Conservation (phyloP, 2,113 vertebrate genomes). For the Chaetops frenatus region DNA sequence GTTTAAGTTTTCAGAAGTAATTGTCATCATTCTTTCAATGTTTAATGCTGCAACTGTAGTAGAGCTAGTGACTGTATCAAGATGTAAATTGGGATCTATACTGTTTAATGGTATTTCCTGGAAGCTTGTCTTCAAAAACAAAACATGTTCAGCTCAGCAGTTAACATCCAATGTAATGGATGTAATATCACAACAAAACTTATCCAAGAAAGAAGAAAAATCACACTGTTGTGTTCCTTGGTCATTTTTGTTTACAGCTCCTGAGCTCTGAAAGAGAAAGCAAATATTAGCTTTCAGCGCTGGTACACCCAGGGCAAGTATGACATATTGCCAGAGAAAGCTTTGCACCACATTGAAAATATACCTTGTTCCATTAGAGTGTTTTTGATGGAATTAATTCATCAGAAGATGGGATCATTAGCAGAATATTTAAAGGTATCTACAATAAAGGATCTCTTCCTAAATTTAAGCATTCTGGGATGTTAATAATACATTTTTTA, state of each 20-base stretch:
- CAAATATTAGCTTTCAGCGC: not conserved
- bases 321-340: not conserved
- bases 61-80: not conserved
- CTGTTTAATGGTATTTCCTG: not conserved
- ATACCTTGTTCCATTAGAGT: not conserved
- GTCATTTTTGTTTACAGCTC: not conserved
- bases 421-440: conserved; percentile 23
- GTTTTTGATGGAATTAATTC: conserved; percentile 15
- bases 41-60: not conserved
- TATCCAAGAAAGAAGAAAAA: not conserved
- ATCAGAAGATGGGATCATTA: conserved; percentile 13
- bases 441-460: conserved; percentile 41
- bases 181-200: not conserved
- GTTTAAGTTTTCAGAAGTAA: not conserved
- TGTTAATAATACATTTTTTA: conserved; percentile 48
- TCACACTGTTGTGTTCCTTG: not conserved
- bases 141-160: not conserved
- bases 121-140: not conserved
- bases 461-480: conserved; percentile 14
- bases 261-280: not conserved
- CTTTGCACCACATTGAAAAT: not conserved
- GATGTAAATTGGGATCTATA: not conserved
- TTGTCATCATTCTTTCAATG: not conserved
- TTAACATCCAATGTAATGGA: not conserved
- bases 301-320: not conserved